Conservation (phyloP, 2,888 invertebrate species). For the Coenonympha arcania region DNA sequence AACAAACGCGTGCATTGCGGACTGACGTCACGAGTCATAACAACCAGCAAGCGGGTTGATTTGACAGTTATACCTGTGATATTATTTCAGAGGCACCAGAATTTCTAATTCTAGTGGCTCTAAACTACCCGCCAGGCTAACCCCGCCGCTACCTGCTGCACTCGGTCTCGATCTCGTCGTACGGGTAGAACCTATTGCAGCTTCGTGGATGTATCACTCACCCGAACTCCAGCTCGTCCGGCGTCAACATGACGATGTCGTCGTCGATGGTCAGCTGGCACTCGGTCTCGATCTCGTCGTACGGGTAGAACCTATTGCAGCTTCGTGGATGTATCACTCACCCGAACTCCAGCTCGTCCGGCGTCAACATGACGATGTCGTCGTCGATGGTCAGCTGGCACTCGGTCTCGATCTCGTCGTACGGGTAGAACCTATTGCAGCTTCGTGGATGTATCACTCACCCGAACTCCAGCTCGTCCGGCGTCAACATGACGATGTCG, state of each 20-base stretch:
- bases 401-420: conserved; percentile 97
- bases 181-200: conserved; percentile 97
- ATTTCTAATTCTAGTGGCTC: too few species aligned
- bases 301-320: conserved; percentile 97
- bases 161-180: conserved; percentile 97
- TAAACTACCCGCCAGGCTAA: too few species aligned
- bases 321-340: too few species aligned
- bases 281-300: conserved; percentile 97
- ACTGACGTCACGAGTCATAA: too few species aligned
- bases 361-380: conserved; percentile 95
- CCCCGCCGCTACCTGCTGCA: too few species aligned
- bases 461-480: conserved; percentile 97
- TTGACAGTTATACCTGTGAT: too few species aligned
- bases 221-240: conserved; percentile 97
- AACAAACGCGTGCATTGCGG: too few species aligned
- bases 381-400: conserved; percentile 96
- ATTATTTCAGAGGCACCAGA: too few species aligned
- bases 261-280: conserved; percentile 96
- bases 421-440: conserved; percentile 84
- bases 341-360: conserved; percentile 97
- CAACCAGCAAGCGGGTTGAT: too few species aligned
- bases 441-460: conserved; percentile 56
- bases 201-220: too few species aligned
- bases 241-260: conserved; percentile 95
- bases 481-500: conserved; percentile 95